Evolutionary conservation across 2,888 invertebrate species (phyloP).

Genomic region (Stenurella melanura): DNA sequence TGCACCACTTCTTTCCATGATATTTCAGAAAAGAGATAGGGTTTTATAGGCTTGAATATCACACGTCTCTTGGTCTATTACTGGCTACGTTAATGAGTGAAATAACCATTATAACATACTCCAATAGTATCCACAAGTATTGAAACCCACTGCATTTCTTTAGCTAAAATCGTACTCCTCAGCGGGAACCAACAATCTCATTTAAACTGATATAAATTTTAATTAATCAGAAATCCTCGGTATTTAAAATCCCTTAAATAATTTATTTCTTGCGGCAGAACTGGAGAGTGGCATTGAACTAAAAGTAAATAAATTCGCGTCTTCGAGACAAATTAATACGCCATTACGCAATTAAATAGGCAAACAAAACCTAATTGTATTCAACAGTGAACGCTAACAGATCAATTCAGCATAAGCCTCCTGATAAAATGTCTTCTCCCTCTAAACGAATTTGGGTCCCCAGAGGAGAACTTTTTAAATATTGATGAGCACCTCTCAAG

Average conservation of each 20-base stretch:
- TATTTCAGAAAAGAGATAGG: too few species aligned
- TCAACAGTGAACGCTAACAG: constrained; percentile 22
- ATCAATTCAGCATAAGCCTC: constrained; percentile 17
- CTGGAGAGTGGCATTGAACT: neutral
- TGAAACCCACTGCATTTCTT: too few species aligned
- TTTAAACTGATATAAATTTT: neutral
- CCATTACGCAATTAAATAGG: constrained; percentile 15
- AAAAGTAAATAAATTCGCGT: neutral
- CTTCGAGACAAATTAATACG: neutral
- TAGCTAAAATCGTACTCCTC: too few species aligned
- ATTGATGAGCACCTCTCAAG: constrained; percentile 22
- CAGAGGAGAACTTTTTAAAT: constrained; percentile 26
- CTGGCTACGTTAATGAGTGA: too few species aligned
- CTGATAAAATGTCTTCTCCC: constrained; percentile 20
- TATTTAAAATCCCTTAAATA: neutral
- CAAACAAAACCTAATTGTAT: constrained; percentile 17
- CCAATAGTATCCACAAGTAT: too few species aligned
- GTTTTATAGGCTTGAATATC: too few species aligned
- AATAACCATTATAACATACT: too few species aligned
- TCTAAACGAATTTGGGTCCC: constrained; percentile 22
- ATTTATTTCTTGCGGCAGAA: constrained; percentile 1
- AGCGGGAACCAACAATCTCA: too few species aligned
- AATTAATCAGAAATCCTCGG: neutral
- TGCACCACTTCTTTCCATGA: too few species aligned
- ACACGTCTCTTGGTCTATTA: too few species aligned